Conservation (phyloP, 2,113 vertebrate species). For the Oncorhynchus tshawytscha region DNA sequence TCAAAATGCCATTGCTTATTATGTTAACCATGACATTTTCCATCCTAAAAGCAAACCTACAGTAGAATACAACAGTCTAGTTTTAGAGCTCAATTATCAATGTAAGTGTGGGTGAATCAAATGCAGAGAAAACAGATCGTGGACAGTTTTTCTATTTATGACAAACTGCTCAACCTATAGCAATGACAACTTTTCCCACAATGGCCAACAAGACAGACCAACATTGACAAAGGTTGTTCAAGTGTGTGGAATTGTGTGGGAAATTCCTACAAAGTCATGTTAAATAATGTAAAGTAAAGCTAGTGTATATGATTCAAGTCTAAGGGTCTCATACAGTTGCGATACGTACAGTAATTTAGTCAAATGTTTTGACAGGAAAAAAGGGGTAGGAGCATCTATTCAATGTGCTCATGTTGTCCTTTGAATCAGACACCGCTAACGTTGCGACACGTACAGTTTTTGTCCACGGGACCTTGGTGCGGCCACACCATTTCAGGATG, state of each 20-base stretch:
- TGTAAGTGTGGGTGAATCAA: constrained; percentile 19
- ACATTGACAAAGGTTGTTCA: neutral
- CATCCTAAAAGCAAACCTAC: neutral
- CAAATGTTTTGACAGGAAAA: constrained; percentile 34
- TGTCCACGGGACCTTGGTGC: constrained; percentile 33
- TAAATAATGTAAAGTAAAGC: constrained; percentile 8
- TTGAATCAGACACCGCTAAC: constrained; percentile 28
- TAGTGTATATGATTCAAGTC: constrained; percentile 6
- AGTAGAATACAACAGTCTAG: neutral
- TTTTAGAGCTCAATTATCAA: constrained; percentile 16
- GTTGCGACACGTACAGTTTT: constrained; percentile 31
- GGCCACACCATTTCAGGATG: neutral
- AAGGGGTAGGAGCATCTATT: constrained; percentile 18
- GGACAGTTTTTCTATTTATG: neutral
- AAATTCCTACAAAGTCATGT: constrained; percentile 5
- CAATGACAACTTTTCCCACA: constrained; percentile 25
- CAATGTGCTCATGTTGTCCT: constrained; percentile 15
- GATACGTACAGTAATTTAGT: constrained; percentile 20
- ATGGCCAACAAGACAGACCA: neutral
- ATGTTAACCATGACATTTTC: neutral
- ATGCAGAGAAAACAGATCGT: neutral
- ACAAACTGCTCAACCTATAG: neutral
- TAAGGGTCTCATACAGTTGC: constrained; percentile 21
- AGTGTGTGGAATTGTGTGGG: neutral
- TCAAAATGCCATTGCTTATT: constrained; percentile 8